Evolutionary conservation across 2,113 vertebrate species (phyloP), one percentile per base, ranked within the genome.

Genomic region (Coregonus clupeaformis): DNA sequence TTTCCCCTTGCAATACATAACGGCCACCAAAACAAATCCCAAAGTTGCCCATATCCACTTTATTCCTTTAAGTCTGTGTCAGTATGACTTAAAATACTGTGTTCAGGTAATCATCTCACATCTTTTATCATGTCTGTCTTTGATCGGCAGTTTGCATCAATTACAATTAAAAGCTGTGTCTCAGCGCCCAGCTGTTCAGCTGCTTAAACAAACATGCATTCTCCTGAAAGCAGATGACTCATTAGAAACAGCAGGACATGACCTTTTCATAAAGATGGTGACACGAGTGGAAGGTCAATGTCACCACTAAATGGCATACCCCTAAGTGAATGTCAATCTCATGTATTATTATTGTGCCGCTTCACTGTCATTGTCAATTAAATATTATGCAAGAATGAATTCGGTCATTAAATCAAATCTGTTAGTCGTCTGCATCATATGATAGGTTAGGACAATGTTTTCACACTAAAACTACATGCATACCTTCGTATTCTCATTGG

Each of bases 241-340:
- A 91, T 93, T 93, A 92, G 87, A 75, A 14, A 84, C 88, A 88
- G 86, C 89, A 77, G 80, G 84, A 42, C 77, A 84, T 90, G 90
- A 92, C 92, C 92, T 93, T 94, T 93, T 93, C 91, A 91, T 73
- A 36, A 82, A 79, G 85, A 78, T 72, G 24, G 80, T 92, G 91
- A 91, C 90, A 91, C 84, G 84, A 80, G 84, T 67, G 87, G 88
- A 91, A 89, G 89, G 91, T 91, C 91, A 87, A 67, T 32, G 81
- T 85, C 87, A 86, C 78, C 86, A 88, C 78, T 89, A 86, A 91
- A 89, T 91, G 91, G 86, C 91, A 89, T 83, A 78, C 80, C 83
- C 85, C 84, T 84, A 80, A 89, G 87, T 84, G 90, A 75, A 87
- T 91, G 91, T 91, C 91, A 93, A 82, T 93, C 88, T 89, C 79